phyloP scores from a whole-genome alignment of 2,113 vertebrate genomes.

The Megaptera novaeangliae region DNA sequence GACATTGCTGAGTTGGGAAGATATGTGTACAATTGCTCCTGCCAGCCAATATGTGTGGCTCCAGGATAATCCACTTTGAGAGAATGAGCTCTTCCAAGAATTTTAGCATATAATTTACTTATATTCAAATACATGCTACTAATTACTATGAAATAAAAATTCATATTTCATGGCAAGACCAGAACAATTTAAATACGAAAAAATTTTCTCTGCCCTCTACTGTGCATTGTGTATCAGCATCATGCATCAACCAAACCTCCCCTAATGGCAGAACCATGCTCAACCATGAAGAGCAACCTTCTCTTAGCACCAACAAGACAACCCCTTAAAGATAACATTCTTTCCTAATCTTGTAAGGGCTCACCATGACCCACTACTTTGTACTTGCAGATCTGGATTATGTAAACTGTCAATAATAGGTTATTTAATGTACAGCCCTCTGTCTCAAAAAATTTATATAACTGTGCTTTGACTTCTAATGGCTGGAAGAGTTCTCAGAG shows the following conservation, averaged over 20 bases:
- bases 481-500: neutral
- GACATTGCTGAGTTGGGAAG: neutral
- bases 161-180: neutral
- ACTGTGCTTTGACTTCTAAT: neutral
- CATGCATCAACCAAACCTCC: neutral
- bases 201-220: neutral
- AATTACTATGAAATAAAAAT: neutral
- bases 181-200: neutral
- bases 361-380: neutral
- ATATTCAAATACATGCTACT: neutral
- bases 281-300: neutral
- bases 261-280: neutral
- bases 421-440: neutral
- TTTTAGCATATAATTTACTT: neutral
- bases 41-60: neutral
- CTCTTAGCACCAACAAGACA: neutral
- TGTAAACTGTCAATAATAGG: neutral
- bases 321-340: neutral
- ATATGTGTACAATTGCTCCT: neutral
- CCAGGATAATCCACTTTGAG: neutral
- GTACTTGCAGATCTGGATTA: neutral
- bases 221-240: neutral
- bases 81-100: neutral
- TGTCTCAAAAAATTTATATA: neutral
- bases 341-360: neutral